A percentile compares a stretch with the other conserved stretches of the same genome.
phyloP scores from a whole-genome alignment of 2,797 vertebrate genomes.

The Thunnus albacares region DNA sequence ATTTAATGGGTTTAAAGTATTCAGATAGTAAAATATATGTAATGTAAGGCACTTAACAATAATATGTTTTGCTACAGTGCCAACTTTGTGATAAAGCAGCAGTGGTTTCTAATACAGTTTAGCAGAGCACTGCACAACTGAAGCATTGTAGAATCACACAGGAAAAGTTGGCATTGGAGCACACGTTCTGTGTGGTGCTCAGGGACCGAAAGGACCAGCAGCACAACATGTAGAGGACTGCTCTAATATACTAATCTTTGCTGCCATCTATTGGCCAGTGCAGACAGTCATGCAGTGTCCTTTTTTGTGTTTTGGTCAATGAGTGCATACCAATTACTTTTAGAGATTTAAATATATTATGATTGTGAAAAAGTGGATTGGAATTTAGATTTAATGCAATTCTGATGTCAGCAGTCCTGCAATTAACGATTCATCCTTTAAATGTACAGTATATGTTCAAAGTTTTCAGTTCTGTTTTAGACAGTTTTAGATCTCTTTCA shows the following conservation, averaged over 20 bases:
- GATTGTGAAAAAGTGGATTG: not conserved
- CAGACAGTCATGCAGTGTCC: not conserved
- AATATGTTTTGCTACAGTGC: slow-evolving; percentile 1
- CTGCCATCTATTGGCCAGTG: slow-evolving; percentile 86
- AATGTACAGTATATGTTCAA: no score
- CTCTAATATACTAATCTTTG: slow-evolving; percentile 61
- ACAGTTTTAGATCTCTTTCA: not conserved
- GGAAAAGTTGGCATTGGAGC: slow-evolving; percentile 43
- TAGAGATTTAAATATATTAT: not conserved
- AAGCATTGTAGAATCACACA: slow-evolving; percentile 9
- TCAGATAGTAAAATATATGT: not conserved
- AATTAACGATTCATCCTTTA: no score
- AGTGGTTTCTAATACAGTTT: not conserved
- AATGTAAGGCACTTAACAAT: not conserved
- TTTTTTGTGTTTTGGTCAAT: not conserved
- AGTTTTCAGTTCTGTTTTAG: no score
- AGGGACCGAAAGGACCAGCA: slow-evolving; percentile 88
- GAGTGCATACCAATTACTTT: not conserved
- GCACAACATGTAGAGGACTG: slow-evolving; percentile 60
- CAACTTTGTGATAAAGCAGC: not conserved
- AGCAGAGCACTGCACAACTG: not conserved
- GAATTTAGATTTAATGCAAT: not conserved
- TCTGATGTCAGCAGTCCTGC: not conserved
- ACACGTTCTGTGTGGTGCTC: slow-evolving; percentile 78
- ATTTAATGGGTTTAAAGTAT: not conserved